Evolutionary conservation across 1,140 invertebrate species (phyloP), one percentile per base, ranked within the genome.

Genomic region (Cherax quadricarinatus): DNA sequence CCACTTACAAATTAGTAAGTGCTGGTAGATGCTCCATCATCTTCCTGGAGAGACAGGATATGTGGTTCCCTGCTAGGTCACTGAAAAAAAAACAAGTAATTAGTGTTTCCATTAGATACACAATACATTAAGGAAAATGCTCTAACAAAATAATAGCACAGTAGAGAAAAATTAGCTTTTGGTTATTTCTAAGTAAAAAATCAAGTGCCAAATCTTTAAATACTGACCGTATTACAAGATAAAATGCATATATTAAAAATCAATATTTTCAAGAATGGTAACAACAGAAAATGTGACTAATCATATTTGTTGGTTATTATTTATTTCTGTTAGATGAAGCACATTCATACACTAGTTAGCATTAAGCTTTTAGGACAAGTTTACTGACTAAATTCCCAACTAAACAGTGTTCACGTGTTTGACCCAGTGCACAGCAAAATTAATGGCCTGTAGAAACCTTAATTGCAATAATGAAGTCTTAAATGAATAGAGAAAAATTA

Each of bases 1-100:
- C 70, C 94, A 97, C 98, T 98, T 97, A 99, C 98, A 99, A 97
- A 95, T 99, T 98, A 60, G 98, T 98, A 91, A 99, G 97, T n/a
- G 98, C 97, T 94, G 97, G 97, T 51, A 99, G 96, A 95, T 99
- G 98, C 92, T 97, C 96, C 95, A 99, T 99, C 60, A 98, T 97
- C 70, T 98, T 98, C 95, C 99, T 98, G 16, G 98, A 98, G 93
- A 99, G 97, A 95, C 98, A 97, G 7, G 98, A 99, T 94, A 99
- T 97, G 94, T 99, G 98, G 95, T 99, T 99, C 10, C 98, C 98
- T 95, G 99, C 98, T 14, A 99, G 96, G 60, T 93, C 86, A 66
- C 93, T 94, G 93, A 12, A 92, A 93, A n/a, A 89, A 51, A 83
- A 62, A 18, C 16, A 12, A 24, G 14, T 10, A 30, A 62, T 0